Base-by-base conservation (phyloP, 2,113 vertebrate genomes). In the Pseudorectes ferrugineus region DNA sequence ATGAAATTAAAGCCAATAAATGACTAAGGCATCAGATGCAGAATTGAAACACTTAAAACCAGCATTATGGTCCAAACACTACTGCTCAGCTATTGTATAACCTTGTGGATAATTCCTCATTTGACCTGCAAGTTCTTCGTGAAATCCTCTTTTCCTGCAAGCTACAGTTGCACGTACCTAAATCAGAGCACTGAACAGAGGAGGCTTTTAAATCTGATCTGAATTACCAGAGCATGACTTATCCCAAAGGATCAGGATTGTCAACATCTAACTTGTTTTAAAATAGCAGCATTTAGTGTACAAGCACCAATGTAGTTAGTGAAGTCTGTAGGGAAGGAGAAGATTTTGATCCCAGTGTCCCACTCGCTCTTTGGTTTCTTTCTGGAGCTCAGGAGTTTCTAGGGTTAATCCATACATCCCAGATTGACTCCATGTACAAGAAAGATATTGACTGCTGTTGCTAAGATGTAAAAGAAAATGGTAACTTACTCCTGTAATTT, bases 21-120 rank as follows among this genome's bases (percentile, higher is more conserved):
- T 0, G 11, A 66, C 72, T 88, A 73, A 78, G 19, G 51, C 45
- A 68, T 92, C 74, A 92, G 54, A 90, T 82, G 90, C 31, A 28
- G 81, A 94, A 93, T 0, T 54, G 63, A 92, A 63, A 92, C 38
- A 87, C 73, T 91, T 91, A 92, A 93, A 90, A 79, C 23, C 79
- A 67, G 58, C 88, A 24, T 88, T 94, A 85, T 51, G 29, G 49
- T 83, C 43, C 70, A 74, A 91, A 61, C 42, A 22, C 46, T 79
- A 52, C 42, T 83, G 82, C 45, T 97, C 82, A 83, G 75, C 71
- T 93, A 46, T 49, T 93, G 33, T 58, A 63, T 83, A 85, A 94
- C 78, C 49, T 88, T 90, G 79, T 46, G 17, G 51, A n/a, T 92
- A 90, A 92, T 93, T 90, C 59, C 19, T 83, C 51, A 31, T 95